Base-by-base conservation (phyloP, 2,113 vertebrate species). In the Cavia aperea region DNA sequence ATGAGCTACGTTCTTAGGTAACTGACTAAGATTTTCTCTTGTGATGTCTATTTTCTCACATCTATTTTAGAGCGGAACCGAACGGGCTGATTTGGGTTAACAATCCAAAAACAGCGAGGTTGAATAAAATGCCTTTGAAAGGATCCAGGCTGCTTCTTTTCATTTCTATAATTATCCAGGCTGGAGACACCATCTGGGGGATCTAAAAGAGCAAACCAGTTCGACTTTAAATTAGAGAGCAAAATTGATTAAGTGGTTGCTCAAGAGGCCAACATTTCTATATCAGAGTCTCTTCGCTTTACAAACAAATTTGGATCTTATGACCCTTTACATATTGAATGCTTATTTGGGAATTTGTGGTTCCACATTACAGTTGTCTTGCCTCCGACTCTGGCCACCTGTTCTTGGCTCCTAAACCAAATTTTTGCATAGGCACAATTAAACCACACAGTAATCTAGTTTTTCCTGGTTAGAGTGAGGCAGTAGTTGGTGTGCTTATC, bases 281-380 rank as follows among this genome's bases (percentile, higher is more conserved):
- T 81, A 68, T 89, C 58, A 82, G 90, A 86, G 58, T 81, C 49
- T 92, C 87, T 94, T 54, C 77, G 79, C 43, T 95, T 90, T 94
- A 81, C 89, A 94, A 84, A 94, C 86, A 94, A 92, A 90, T 88
- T n/a, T 83, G 29, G 78, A 49, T 84, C 81, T 89, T 93, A 91
- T 49, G 78, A 92, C 65, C 60, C 31, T 93, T 87, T 93, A 72
- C n/a, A 21, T 60, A 68, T 8, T 56, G 78, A 87, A 78, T 91
- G 86, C 72, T 96, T 95, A 87, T 90, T 79, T 73, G 0, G 94
- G 65, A 62, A 93, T 81, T 94, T 46, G 7, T 86, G 86, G 43
- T 73, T 68, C 72, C 11, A 12, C 31, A 46, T 87, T 88, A 89
- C 12, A 58, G 62, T 95, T 72, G 54, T 92, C 91, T 72, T 66